Evolutionary conservation across 2,113 vertebrate genomes (phyloP), one percentile per base, ranked within the genome.

Genomic region (Carassius carassius): DNA sequence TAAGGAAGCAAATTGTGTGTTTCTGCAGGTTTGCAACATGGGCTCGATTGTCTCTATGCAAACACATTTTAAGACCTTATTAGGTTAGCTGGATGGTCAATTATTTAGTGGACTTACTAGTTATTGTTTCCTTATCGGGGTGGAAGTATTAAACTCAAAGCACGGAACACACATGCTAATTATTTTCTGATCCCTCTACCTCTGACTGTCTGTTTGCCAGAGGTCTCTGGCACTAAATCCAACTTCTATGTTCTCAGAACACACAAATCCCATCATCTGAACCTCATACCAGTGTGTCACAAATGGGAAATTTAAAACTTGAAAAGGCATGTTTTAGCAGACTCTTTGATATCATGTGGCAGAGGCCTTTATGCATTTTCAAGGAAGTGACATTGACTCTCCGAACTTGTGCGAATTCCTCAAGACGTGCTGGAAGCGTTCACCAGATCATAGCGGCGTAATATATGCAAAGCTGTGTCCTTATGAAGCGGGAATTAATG

Each of bases 401-500:
- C 56, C 58, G 76, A 92, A 87, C 87, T 84, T 47, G 63, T 84
- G 84, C 84, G 65, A 84, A 87, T 89, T 92, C 90, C 85, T 84
- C 60, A 88, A 90, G 88, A 88, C 41, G 90, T 82, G 85, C 92
- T 93, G 88, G 51, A 67, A 92, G 92, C 88, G 35, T 88, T 89
- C 19, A 16, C 86, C 87, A 91, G 90, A 91, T 92, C 91, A 92
- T 87, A 92, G 90, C 86, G 85, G 89, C 16, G 79, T 95, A 94
- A 95, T 94, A 83, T 94, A 95, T 95, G 94, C 92, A 94, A 94
- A 94, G 91, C 93, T 91, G 91, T 87, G 88, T 92, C 91, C 91
- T 94, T 91, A 93, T 93, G 90, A 93, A 89, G 92, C 82, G 58
- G 47, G 92, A 92, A 93, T 93, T 94, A 94, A 93, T 91, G 93